Evolutionary conservation across 2,888 invertebrate species (phyloP), one percentile per base, ranked within the genome.

Genomic region (Melikaiella ostensackeni): DNA sequence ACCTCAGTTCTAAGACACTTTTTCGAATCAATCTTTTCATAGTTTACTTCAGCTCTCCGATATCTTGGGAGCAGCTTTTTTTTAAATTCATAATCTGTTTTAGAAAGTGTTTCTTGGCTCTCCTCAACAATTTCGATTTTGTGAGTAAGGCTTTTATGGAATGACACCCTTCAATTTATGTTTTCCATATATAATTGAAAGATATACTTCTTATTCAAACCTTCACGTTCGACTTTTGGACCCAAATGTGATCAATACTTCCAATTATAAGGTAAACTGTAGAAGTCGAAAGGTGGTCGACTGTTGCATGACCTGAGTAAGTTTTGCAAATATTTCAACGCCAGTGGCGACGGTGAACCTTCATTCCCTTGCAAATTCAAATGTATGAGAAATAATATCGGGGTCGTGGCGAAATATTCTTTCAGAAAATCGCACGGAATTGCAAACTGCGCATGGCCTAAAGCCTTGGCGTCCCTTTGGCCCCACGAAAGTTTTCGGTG

Each of bases 401-500:
- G 24, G 70, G 70, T 55, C 50, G 30, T 50, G 70, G 50, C 46
- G 50, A 55, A 70, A 50, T 50, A 70, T 70, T 70, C 27, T 30
- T 50, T 33, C 46, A 50, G 70, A 30, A 70, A 50, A 70, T 70
- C 70, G 33, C 70, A 70, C n/a, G 70, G 70, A 70, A 70, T 55
- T 55, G 50, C 50, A 70, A 70, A 70, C 50, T 70, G 50, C 30
- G 50, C n/a, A 70, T 70, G 46, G 70, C 70, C 50, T 70, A 33
- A n/a, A 70, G 70, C 50, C 50, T 50, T 30, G 11, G 50, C 70
- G 50, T 55, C 50, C 30, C n/a, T 70, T 70, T 70, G 70, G 24
- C 70, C 50, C 50, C 50, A 30, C 30, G 7, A 70, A 50, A 11
- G n/a, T 70, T 70, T 70, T 70, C 50, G 50, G 19, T n/a, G 30